Base-by-base conservation (phyloP, 2,888 invertebrate genomes). In the Luperina nickerlii region DNA sequence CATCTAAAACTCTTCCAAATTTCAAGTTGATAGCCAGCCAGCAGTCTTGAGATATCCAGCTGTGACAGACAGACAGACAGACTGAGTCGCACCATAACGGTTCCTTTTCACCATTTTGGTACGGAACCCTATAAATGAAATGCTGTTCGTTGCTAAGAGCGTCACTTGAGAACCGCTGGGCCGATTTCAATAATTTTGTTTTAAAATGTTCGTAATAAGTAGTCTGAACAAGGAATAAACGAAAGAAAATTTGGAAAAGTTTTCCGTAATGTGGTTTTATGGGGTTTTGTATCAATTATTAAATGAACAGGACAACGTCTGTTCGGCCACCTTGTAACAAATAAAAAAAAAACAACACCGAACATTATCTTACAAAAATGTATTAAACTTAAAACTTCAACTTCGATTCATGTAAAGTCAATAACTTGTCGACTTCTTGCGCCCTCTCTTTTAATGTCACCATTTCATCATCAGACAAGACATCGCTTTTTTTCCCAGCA, bases 361-460 rank as follows among this genome's bases (percentile, higher is more conserved):
- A 20, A 48, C 7, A 8, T 48, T 69, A 45, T 38, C 38, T 38
- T 11, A 71, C 24, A 42, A 66, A 32, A 66, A 42, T 66, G 1
- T 66, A 66, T 66, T 38, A 20, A 27, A 48, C 48, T 93, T 86
- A 96, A 85, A 96, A 95, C 88, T 92, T 93, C 73, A 96, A 89
- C 86, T 96, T 97, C 78, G 95, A 95, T 74, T 97, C 97, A 78
- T 96, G 94, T 86, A 95, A 95, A 2, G 97, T 97, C 89, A 98
- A 95, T 83, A 98, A 96, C 91, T 97, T 98, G 85, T 98, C 98
- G 0, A 98, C 97, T 77, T 98, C 95, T 74, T 97, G 95, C 0
- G 98, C 97, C 79, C 98, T 96, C 27, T 97, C 95, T 85, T 97
- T 95, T 81, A 97, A 75, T 3, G 89, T 92, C 8, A 83, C 91